phyloP scores from a whole-genome alignment of 2,113 vertebrate genomes.

The Jacana jacana region DNA sequence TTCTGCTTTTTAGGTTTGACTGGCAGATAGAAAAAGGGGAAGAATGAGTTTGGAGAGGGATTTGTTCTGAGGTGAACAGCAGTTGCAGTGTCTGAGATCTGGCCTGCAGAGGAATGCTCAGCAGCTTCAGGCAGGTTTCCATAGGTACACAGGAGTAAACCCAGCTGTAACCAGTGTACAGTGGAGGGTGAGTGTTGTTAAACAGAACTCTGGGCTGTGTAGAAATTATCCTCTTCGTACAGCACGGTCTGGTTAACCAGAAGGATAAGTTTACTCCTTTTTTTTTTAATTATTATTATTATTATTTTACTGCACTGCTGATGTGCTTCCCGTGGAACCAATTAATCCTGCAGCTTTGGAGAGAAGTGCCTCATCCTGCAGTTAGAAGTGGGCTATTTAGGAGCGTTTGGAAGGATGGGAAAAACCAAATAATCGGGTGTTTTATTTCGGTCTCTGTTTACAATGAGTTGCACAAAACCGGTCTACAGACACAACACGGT shows the following conservation, averaged over 20 bases:
- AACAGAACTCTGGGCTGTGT: not conserved
- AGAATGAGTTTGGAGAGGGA: not conserved
- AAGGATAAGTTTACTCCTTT: not conserved
- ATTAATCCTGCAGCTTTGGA: accelerated
- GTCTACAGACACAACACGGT: too few relatives aligned
- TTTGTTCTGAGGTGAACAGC: not conserved
- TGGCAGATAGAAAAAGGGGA: not conserved
- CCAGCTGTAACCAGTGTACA: accelerated
- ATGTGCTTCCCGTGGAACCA: not conserved
- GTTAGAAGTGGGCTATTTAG: too few relatives aligned
- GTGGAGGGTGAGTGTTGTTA: not conserved
- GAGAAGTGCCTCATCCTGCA: accelerated
- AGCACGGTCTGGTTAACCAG: not conserved
- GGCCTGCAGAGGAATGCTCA: not conserved
- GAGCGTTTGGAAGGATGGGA: too few relatives aligned
- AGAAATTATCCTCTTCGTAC: accelerated
- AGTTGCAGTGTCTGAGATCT: not conserved
- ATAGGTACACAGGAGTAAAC: not conserved
- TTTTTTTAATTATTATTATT: too few relatives aligned
- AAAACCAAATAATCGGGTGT: too few relatives aligned
- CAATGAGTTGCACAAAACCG: too few relatives aligned
- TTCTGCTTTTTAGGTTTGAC: not conserved
- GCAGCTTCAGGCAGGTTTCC: not conserved
- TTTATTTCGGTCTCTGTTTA: too few relatives aligned
- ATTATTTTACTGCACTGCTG: not conserved